Percentiles rank a stretch among this genome's conserved stretches.
These are phyloP conservation scores for Lates japonicus DNA, from an alignment of 2,797 vertebrate species.

Conservation along the genomic window DNA sequence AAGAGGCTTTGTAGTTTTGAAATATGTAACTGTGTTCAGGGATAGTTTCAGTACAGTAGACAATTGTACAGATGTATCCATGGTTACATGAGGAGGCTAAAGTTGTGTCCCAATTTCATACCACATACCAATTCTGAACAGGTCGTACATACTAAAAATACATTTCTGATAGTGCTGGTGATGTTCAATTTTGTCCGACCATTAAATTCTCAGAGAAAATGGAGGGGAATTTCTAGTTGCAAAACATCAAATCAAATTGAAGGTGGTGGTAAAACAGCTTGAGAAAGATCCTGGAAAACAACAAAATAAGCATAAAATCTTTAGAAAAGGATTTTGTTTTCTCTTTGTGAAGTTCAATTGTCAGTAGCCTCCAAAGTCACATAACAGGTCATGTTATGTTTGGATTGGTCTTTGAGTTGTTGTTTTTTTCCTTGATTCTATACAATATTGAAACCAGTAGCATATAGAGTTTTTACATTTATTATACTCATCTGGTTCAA, in stretches of 20 bases:
- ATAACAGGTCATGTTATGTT: neutral
- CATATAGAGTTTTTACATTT: neutral
- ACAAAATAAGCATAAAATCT: neutral
- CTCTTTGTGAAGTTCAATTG: neutral
- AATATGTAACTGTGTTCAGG: constrained; percentile 3
- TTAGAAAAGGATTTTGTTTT: neutral
- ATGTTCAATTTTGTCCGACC: neutral
- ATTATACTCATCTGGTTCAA: neutral
- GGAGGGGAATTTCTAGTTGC: neutral
- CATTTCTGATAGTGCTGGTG: neutral
- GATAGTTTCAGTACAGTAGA: neutral
- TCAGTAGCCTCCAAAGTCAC: too few relatives aligned
- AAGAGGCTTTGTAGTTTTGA: neutral
- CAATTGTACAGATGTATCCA: neutral
- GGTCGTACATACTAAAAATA: neutral
- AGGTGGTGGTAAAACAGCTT: neutral
- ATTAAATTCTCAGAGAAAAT: neutral
- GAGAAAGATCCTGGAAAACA: neutral
- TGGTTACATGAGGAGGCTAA: neutral
- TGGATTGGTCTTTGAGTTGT: neutral
- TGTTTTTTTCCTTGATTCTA: neutral
- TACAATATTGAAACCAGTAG: neutral
- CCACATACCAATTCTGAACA: neutral
- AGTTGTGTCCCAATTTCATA: neutral
- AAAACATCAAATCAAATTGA: neutral